These are phyloP conservation scores for Netelia inedita DNA, from an alignment of 2,888 invertebrate species.

Conservation along the genomic window DNA sequence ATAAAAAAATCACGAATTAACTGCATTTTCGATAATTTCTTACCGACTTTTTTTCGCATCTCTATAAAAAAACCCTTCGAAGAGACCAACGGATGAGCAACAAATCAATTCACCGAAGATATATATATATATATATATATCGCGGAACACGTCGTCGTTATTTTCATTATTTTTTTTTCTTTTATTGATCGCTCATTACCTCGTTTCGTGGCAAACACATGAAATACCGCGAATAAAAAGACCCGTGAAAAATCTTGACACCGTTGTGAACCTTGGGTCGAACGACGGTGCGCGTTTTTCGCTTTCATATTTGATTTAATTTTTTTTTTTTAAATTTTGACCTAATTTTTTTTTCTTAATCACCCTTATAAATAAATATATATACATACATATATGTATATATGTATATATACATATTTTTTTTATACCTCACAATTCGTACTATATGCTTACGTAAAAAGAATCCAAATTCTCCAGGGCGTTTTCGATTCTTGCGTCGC, in stretches of 20 bases:
- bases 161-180: conserved; percentile 23
- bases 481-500: conserved; percentile 69
- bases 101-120: conserved; percentile 10
- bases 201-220: conserved; percentile 40
- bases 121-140: conserved; percentile 26
- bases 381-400: neutral
- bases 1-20: neutral
- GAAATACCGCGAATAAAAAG: conserved; percentile 58
- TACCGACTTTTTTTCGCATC: conserved; percentile 9
- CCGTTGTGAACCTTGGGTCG: conserved; percentile 41
- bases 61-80: conserved; percentile 15
- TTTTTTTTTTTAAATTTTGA: conserved; percentile 24
- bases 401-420: conserved; percentile 13
- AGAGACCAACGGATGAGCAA: conserved; percentile 5
- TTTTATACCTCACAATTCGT: conserved; percentile 56
- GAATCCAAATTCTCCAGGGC: conserved; percentile 62
- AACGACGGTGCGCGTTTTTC: conserved; percentile 40
- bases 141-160: neutral
- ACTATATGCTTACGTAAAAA: conserved; percentile 67
- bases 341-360: conserved; percentile 53
- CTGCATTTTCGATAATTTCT: neutral
- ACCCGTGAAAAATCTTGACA: conserved; percentile 58
- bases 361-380: conserved; percentile 19
- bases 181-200: conserved; percentile 35
- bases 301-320: conserved; percentile 6